These are phyloP conservation scores for Lycaon pictus DNA, from an alignment of 2,113 vertebrate species.

Conservation along the genomic window DNA sequence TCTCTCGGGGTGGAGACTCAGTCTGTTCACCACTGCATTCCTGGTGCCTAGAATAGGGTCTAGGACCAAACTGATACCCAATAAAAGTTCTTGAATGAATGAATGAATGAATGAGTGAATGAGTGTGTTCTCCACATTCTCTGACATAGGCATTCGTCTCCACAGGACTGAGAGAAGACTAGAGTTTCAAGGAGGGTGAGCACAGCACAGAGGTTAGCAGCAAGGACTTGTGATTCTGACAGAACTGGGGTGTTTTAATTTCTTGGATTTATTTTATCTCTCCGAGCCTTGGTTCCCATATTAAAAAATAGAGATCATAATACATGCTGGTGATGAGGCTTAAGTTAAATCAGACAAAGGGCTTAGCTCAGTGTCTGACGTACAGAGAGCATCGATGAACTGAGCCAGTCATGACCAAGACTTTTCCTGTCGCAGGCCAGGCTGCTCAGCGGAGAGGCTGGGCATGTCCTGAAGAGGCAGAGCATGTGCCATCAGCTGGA, in stretches of 20 bases:
- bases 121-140: neutral
- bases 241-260: neutral
- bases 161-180: fast-evolving
- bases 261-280: neutral
- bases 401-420: neutral
- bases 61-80: neutral
- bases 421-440: fast-evolving
- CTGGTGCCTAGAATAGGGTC: neutral
- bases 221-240: neutral
- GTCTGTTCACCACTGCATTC: neutral
- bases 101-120: too few relatives aligned
- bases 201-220: too few relatives aligned
- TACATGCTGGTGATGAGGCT: neutral
- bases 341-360: neutral
- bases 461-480: neutral
- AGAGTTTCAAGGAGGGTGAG: neutral
- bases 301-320: neutral
- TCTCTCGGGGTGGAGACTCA: neutral
- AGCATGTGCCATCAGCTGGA: neutral
- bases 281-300: neutral
- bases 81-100: neutral
- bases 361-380: neutral
- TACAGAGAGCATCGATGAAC: too few relatives aligned
- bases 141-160: fast-evolving
- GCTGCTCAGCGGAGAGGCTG: neutral